Evolutionary conservation across 2,797 vertebrate genomes (phyloP), one percentile per base, ranked within the genome.

Genomic region (Taenioides sp.): DNA sequence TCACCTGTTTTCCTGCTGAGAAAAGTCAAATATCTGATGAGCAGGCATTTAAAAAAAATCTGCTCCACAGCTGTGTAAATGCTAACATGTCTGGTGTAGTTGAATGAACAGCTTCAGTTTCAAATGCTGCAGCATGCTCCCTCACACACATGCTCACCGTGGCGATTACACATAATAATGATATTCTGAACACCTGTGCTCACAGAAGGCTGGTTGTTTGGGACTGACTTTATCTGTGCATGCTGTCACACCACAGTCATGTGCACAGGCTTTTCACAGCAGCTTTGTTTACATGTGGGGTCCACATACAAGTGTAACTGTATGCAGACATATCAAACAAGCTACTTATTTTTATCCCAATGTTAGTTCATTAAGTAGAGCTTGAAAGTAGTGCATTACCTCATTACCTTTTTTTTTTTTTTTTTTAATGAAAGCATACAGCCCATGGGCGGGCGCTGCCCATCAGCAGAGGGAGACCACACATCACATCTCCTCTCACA

Each of bases 351-450:
- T 37, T 37, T 2, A 10, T 37, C 54, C 22, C 54, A 23, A 57
- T 23, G 2, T 27, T 28, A 59, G 16, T 1, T 28, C 16, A 25
- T 59, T 17, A 27, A 27, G 27, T 1, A 27, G 27, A 28, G 2
- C 5, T 59, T 17, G 0, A 18, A 12, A 25, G 11, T 58, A 58
- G 12, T 25, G 55, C 23, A 25, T 52, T 31, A 60, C 11, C 55
- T 57, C 17, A 31, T 31, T 60, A 60, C 14, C 9, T 60, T 60
- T 60, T 52, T 55, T 57, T 10, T 12, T 9, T 7, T 20, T 20
- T 52, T 75, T 65, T 84, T 58, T 79, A 76, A 68, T 43, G 80
- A 77, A 76, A 40, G 72, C 76, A 78, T 80, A 78, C 71, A 79
- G 76, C 60, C 71, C 72, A 80, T 52, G 20, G 6, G 1, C n/a